Evolutionary conservation across 2,113 vertebrate genomes (phyloP).

Genomic region (Silurus asotus): DNA sequence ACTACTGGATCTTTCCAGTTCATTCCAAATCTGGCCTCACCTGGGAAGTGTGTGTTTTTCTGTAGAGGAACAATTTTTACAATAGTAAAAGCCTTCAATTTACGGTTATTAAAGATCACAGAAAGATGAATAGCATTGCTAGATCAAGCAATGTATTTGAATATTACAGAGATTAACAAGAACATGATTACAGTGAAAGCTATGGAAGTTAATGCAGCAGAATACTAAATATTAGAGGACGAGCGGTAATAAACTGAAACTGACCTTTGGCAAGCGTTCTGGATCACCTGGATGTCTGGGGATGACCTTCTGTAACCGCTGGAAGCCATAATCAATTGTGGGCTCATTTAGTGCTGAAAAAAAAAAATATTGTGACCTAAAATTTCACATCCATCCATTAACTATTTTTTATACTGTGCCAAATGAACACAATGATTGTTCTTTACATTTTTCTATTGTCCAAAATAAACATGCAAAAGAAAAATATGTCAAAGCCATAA

Average conservation of each 20-base stretch:
- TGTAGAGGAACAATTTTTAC: neutral
- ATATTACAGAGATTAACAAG: neutral
- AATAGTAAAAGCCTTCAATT: neutral
- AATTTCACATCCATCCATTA: conserved; percentile 39
- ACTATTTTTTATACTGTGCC: neutral
- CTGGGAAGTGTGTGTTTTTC: neutral
- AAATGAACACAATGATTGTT: neutral
- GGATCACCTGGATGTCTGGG: conserved; percentile 96
- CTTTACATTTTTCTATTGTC: neutral
- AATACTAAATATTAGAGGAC: neutral
- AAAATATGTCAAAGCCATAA: neutral
- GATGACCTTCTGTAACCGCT: conserved; percentile 97
- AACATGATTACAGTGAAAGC: neutral
- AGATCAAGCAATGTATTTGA: neutral
- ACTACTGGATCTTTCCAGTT: conserved; percentile 14
- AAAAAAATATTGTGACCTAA: conserved; percentile 54
- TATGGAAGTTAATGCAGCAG: neutral
- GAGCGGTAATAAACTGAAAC: neutral
- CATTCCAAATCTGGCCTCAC: neutral
- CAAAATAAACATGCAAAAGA: conserved; percentile 12
- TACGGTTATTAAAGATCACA: neutral
- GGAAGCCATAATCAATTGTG: conserved; percentile 97
- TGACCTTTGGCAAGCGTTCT: conserved; percentile 95
- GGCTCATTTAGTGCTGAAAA: conserved; percentile 90
- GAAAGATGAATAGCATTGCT: neutral